Base-by-base conservation (phyloP, 2,113 vertebrate genomes). In the Rhinoderma darwinii region DNA sequence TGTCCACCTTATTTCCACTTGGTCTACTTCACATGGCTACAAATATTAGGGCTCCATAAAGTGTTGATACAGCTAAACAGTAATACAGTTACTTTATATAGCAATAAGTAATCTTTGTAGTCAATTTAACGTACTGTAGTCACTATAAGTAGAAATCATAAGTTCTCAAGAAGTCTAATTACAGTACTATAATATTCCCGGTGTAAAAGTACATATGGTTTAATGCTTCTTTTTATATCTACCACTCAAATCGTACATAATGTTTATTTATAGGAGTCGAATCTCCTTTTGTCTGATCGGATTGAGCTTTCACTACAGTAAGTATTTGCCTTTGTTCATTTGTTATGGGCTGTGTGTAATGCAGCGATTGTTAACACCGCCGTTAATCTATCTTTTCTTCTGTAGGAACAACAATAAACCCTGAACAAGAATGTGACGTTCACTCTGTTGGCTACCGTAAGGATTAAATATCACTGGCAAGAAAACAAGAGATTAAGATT, bases 401-500 rank as follows among this genome's bases (percentile, higher is more conserved):
- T 50, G 4, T 32, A 12, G 44, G 30, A 83, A 51, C 81, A 63
- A 30, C 81, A 50, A 51, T 83, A 70, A 70, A 14, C 63, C 81
- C 81, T 37, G 63, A 70, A 70, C 81, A 51, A 32, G 41, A 8
- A 47, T 51, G 43, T 83, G 81, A 72, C 56, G 63, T 37, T 83
- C 81, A 72, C 81, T 51, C 61, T 83, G 61, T 22, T 44, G 59
- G 81, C n/a, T 70, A 83, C 63, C 63, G 70, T 22, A 47, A 83
- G 81, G 81, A 83, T 83, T 83, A 83, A 35, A 35, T n/a, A 70
- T 83, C 63, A 37, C 63, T 12, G 63, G 54, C 63, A 50, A 83
- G 61, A 83, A 70, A 83, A 83, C 81, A 72, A 50, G 63, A 83
- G 81, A 83, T 70, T 83, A 83, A 70, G 81, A 83, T 83, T 83